Evolutionary conservation across 2,797 vertebrate species (phyloP).

Genomic region (Poeciliopsis paucimaculata): DNA sequence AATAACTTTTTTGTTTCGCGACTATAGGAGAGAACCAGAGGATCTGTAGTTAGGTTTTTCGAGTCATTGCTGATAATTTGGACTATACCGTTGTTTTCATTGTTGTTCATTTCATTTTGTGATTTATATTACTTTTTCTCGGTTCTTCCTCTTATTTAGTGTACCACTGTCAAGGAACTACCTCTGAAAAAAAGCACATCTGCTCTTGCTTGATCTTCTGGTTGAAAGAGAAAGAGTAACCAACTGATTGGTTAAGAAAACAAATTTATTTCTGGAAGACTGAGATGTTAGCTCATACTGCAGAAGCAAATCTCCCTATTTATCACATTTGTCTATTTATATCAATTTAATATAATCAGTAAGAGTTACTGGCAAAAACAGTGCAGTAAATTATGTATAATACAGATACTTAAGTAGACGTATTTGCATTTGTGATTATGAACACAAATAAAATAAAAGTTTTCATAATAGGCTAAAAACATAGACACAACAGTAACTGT

Average conservation of each 20-base stretch:
- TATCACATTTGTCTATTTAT: background rate
- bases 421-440: background rate
- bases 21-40: background rate
- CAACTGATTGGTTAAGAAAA: constrained; percentile 45
- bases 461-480: background rate
- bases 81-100: background rate
- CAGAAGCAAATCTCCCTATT: background rate
- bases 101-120: background rate
- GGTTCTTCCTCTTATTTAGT: constrained; percentile 24
- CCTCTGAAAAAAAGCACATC: constrained; percentile 61
- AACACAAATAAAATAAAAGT: background rate
- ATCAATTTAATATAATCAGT: background rate
- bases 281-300: background rate
- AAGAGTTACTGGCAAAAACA: background rate
- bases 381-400: background rate
- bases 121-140: background rate
- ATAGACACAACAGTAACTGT: background rate
- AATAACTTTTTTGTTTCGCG: background rate
- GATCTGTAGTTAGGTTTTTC: background rate
- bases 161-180: constrained; percentile 42
- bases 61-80: background rate
- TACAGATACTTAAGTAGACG: background rate
- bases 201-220: constrained; percentile 52
- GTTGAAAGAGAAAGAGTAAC: constrained; percentile 31
- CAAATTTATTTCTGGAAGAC: background rate